A percentile compares a stretch with the other conserved stretches of the same genome.
Evolutionary conservation across 1,140 invertebrate genomes (phyloP).

Genomic region (Phortica variegata): DNA sequence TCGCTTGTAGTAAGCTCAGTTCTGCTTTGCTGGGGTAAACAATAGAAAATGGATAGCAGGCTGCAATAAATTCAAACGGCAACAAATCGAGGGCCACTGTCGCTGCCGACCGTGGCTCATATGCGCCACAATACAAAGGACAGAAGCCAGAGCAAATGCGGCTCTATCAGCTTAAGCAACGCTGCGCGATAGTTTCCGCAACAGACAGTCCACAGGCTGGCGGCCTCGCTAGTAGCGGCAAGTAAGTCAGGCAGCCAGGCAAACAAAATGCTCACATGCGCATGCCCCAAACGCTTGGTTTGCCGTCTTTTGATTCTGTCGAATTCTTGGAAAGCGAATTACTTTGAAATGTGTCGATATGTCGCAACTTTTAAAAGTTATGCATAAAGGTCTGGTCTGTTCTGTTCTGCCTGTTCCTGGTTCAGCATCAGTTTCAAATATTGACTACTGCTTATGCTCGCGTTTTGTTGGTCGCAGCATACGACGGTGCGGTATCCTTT

Average conservation of each 20-base stretch:
- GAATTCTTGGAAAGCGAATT: conserved; percentile 56
- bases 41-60: conserved; percentile 54
- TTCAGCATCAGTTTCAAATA: conserved; percentile 22
- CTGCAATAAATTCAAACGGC: conserved; percentile 55
- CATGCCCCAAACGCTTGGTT: conserved; percentile 10
- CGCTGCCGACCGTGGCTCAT: conserved; percentile 8
- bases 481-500: conserved; percentile 46
- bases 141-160: background rate
- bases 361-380: conserved; percentile 56
- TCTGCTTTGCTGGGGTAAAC: conserved; percentile 15
- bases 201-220: too few species aligned
- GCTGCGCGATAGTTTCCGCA: too few species aligned
- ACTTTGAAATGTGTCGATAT: conserved; percentile 57
- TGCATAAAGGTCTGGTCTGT: conserved; percentile 48
- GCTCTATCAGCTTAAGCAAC: background rate
- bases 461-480: conserved; percentile 47
- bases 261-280: background rate
- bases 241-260: too few species aligned
- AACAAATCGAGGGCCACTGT: conserved; percentile 34
- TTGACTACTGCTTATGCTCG: conserved; percentile 6
- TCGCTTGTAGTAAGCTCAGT: conserved; percentile 7
- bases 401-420: conserved; percentile 10
- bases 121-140: background rate
- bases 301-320: conserved; percentile 30
- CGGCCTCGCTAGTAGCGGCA: too few species aligned